Conservation (phyloP, 2,888 invertebrate genomes). For the Mythimna impura region DNA sequence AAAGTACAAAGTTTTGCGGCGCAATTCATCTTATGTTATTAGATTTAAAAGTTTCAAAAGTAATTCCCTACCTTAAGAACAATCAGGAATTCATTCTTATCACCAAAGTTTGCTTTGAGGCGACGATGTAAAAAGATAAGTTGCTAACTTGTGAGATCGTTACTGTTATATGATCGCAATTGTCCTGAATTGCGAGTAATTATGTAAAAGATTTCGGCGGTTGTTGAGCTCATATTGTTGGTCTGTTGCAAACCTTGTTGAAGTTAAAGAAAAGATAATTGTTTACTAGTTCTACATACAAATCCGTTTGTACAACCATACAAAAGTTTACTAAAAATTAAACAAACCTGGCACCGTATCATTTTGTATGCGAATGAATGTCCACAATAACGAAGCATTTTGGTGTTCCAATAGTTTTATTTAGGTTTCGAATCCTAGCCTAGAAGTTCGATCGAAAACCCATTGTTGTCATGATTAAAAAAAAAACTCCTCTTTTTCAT, state of each 20-base stretch:
- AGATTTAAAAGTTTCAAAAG: slow-evolving; percentile 66
- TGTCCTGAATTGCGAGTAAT: slow-evolving; percentile 26
- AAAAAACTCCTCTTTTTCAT: too few species aligned
- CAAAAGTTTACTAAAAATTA: background rate
- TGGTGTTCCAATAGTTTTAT: slow-evolving; percentile 10
- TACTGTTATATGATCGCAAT: slow-evolving; percentile 68
- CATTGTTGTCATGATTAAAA: slow-evolving; percentile 8
- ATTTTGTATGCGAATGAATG: background rate
- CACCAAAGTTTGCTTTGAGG: slow-evolving; percentile 64
- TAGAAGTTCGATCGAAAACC: background rate
- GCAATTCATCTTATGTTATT: slow-evolving; percentile 60
- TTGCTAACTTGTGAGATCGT: slow-evolving; percentile 69
- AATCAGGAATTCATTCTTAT: slow-evolving; percentile 64
- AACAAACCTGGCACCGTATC: background rate
- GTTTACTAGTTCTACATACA: background rate
- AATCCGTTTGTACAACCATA: background rate
- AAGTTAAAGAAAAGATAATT: background rate
- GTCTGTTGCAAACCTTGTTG: background rate
- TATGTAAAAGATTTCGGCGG: background rate
- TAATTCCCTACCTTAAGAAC: slow-evolving; percentile 53
- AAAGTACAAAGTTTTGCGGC: slow-evolving; percentile 55
- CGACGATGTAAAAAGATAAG: slow-evolving; percentile 68
- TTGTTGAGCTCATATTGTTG: background rate
- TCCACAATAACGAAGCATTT: slow-evolving; percentile 4
- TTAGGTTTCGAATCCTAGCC: background rate